Percentiles rank a stretch among this genome's conserved stretches.
phyloP scores from a whole-genome alignment of 2,888 invertebrate genomes.

The Apotomis turbidana region DNA sequence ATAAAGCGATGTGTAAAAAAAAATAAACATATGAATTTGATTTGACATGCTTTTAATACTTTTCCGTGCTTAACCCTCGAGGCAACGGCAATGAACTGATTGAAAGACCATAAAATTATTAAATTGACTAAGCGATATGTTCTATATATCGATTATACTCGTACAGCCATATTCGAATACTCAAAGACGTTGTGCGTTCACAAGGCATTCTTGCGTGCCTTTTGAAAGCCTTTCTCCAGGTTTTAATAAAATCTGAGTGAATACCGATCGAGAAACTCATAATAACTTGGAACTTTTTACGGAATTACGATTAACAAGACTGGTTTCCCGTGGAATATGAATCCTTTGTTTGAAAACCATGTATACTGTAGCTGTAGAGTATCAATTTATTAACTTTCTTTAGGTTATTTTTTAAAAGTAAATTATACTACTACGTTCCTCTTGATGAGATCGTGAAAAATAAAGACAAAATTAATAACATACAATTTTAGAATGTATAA shows the following conservation, averaged over 20 bases:
- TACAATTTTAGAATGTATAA: too few species aligned
- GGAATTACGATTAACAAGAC: constrained; percentile 34
- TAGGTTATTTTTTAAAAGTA: too few species aligned
- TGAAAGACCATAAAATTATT: neutral
- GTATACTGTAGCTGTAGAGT: neutral
- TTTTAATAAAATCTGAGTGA: constrained; percentile 73
- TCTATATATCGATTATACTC: constrained; percentile 30
- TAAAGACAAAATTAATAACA: too few species aligned
- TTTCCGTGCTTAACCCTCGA: too few species aligned
- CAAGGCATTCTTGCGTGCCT: constrained; percentile 59
- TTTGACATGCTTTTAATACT: too few species aligned
- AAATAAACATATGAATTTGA: too few species aligned
- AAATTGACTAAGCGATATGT: neutral
- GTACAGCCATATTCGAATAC: constrained; percentile 45
- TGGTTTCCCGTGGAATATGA: neutral
- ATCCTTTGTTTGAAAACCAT: neutral
- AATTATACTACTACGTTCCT: too few species aligned
- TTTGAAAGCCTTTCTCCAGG: constrained; percentile 66
- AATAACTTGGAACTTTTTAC: constrained; percentile 37
- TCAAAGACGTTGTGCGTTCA: constrained; percentile 51
- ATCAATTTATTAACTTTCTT: too few species aligned
- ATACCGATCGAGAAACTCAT: constrained; percentile 50
- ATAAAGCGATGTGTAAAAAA: too few species aligned
- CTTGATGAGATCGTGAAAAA: too few species aligned
- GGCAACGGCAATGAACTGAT: neutral